Conservation (phyloP, 2,888 invertebrate species). For the Thecocarcelia acutangulata region DNA sequence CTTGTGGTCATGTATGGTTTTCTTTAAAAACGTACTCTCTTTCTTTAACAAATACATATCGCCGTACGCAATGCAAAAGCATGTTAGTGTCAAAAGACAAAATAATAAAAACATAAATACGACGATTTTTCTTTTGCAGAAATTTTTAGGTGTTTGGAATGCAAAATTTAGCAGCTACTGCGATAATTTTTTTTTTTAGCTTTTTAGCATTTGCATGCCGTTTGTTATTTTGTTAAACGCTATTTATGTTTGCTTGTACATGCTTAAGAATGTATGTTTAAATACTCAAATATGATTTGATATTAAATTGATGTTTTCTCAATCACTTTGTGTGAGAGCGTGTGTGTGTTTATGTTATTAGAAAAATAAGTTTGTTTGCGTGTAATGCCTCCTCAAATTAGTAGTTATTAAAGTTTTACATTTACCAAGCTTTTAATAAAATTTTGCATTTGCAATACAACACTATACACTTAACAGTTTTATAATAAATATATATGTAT, state of each 20-base stretch:
- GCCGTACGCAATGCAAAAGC: constrained; percentile 8
- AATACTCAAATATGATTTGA: constrained; percentile 63
- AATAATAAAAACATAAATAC: no score
- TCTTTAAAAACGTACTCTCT: constrained; percentile 36
- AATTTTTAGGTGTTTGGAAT: no score
- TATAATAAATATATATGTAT: no score
- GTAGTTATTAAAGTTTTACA: constrained; percentile 67
- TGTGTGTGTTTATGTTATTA: constrained; percentile 5
- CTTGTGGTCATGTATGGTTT: constrained; percentile 58
- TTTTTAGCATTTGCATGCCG: no score
- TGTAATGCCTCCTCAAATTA: constrained; percentile 55
- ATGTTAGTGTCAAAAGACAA: no score
- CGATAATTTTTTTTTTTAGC: no score
- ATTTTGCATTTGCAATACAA: constrained; percentile 64
- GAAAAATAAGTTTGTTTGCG: not conserved
- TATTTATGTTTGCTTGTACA: no score
- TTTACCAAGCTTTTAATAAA: constrained; percentile 63
- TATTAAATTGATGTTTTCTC: constrained; percentile 51
- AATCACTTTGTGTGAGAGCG: not conserved
- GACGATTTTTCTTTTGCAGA: no score
- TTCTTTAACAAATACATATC: not conserved
- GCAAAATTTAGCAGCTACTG: no score
- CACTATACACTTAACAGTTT: constrained; percentile 24
- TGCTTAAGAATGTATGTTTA: not conserved
- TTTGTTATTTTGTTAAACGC: no score